A percentile compares a stretch with the other conserved stretches of the same genome.
These are phyloP conservation scores for Cliona cf. orientalis DNA, from an alignment of 37 sponge, comb jelly and placozoan genomes.

Conservation along the genomic window DNA sequence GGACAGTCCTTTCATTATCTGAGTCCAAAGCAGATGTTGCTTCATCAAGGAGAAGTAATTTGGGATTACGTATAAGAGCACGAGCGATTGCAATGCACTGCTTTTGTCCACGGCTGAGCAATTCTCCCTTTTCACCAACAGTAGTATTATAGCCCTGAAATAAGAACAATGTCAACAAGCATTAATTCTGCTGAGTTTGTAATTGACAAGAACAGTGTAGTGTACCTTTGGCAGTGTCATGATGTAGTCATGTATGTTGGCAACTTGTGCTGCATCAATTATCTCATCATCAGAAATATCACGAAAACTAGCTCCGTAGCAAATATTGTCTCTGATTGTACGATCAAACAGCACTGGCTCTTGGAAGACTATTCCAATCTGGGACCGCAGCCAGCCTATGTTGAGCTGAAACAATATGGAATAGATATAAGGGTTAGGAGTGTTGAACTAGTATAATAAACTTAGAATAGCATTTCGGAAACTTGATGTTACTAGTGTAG, in stretches of 20 bases:
- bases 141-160: conserved; percentile 75
- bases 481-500: too few species aligned
- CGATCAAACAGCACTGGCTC: conserved; percentile 90
- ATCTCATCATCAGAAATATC: conserved; percentile 81
- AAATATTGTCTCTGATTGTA: conserved; percentile 89
- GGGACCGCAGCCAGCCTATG: conserved; percentile 73
- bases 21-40: conserved; percentile 83
- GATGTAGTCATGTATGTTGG: conserved; percentile 91
- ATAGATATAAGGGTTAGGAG: too few species aligned
- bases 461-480: too few species aligned
- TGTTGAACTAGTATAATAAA: too few species aligned
- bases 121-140: conserved; percentile 73
- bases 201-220: background rate
- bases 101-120: conserved; percentile 75
- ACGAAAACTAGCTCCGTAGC: conserved; percentile 77
- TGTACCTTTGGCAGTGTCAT: conserved; percentile 70
- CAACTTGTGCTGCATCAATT: conserved; percentile 72
- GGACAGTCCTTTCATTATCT: conserved; percentile 70
- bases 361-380: conserved; percentile 89
- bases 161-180: too few species aligned
- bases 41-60: conserved; percentile 75
- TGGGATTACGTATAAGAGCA: conserved; percentile 73
- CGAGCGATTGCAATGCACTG: conserved; percentile 84
- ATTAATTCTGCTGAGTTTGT: background rate
- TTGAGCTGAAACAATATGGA: conserved; percentile 37